Conservation (phyloP, 2,888 invertebrate species). For the Glyphotaelius pellucidus region DNA sequence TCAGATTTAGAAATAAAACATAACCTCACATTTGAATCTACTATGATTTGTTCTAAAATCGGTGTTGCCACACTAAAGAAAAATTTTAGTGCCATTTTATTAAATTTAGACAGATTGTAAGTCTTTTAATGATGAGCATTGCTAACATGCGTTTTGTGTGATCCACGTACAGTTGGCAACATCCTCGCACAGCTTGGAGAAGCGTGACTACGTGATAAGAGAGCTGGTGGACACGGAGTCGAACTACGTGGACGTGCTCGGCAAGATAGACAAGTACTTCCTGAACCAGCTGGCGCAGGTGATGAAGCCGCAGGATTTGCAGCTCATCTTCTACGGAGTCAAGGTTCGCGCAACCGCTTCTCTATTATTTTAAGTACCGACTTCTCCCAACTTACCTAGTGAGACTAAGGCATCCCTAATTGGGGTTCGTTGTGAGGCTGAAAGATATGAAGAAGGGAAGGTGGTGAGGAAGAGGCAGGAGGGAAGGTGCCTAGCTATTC, state of each 20-base stretch:
- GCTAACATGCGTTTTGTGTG: neutral
- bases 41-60: too few species aligned
- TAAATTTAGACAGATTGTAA: too few species aligned
- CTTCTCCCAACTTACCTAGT: too few species aligned
- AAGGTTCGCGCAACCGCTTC: constrained; percentile 78
- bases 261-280: constrained; percentile 89
- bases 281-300: constrained; percentile 85
- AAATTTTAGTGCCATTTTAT: too few species aligned
- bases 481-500: too few species aligned
- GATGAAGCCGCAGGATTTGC: constrained; percentile 85
- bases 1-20: neutral
- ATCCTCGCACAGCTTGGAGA: constrained; percentile 83
- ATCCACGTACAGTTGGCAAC: constrained; percentile 73
- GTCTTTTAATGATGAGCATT: neutral
- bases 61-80: too few species aligned
- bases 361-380: neutral
- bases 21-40: too few species aligned
- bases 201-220: constrained; percentile 93
- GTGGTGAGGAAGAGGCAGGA: too few species aligned
- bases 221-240: constrained; percentile 98
- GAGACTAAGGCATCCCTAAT: too few species aligned
- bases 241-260: constrained; percentile 96
- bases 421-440: too few species aligned
- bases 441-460: too few species aligned
- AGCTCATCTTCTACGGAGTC: constrained; percentile 92